A percentile compares a stretch with the other conserved stretches of the same genome.
Conservation (phyloP, 1,140 invertebrate species). For the Drosophila varians region DNA sequence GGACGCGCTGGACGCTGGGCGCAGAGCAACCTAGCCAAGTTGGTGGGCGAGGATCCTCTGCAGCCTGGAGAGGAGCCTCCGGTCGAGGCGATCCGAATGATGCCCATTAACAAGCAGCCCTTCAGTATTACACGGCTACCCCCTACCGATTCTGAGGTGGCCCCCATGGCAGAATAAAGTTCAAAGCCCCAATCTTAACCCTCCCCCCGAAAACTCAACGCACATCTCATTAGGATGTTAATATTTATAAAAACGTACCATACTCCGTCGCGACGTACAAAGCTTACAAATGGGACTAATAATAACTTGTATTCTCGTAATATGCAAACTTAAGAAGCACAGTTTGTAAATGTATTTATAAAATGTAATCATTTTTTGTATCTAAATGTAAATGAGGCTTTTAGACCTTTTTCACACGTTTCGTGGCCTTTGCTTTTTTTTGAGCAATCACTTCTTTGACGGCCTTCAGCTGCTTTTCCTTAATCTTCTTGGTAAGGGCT, state of each 20-base stretch:
- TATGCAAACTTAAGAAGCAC: slow-evolving; percentile 54
- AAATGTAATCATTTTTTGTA: slow-evolving; percentile 57
- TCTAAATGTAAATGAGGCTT: slow-evolving; percentile 52
- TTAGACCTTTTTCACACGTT: slow-evolving; percentile 61
- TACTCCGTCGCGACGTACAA: slow-evolving; percentile 50
- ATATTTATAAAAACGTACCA: slow-evolving; percentile 38
- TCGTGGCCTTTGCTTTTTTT: slow-evolving; percentile 57
- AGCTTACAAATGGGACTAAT: slow-evolving; percentile 17
- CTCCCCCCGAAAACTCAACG: slow-evolving; percentile 40
- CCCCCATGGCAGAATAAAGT: slow-evolving; percentile 46
- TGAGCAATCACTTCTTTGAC: slow-evolving; percentile 65
- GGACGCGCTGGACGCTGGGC: slow-evolving; percentile 87
- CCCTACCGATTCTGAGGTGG: slow-evolving; percentile 57
- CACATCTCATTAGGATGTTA: slow-evolving; percentile 55
- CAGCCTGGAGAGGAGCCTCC: slow-evolving; percentile 78
- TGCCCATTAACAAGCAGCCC: slow-evolving; percentile 83
- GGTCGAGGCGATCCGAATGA: slow-evolving; percentile 79
- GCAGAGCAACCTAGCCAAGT: slow-evolving; percentile 86
- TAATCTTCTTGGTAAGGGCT: slow-evolving; percentile 66
- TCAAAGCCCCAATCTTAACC: slow-evolving; percentile 4
- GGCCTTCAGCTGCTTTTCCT: slow-evolving; percentile 76
- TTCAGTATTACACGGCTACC: slow-evolving; percentile 74
- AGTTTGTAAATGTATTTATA: slow-evolving; percentile 64
- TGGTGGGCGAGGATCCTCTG: slow-evolving; percentile 84
- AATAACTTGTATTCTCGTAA: slow-evolving; percentile 33